These are phyloP conservation scores for Caenorhabditis briggsae DNA, from an alignment of 1,140 invertebrate genomes.

Conservation along the genomic window DNA sequence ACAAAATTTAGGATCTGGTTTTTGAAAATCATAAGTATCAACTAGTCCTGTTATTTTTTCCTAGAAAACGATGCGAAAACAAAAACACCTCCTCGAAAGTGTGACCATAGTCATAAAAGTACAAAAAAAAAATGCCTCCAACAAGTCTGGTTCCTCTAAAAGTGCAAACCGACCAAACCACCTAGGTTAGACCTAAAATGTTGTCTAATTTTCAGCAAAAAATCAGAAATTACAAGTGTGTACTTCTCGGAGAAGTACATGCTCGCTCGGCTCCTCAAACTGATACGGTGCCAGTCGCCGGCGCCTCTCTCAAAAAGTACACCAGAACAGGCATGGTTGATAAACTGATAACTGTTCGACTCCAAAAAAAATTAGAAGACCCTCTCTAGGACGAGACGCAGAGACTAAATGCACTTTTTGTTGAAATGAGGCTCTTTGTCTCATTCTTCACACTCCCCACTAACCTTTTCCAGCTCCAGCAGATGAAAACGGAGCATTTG, in stretches of 20 bases:
- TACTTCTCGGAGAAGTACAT: slow-evolving; percentile 26
- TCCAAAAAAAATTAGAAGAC: background rate
- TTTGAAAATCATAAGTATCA: too few relatives aligned
- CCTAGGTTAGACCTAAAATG: slow-evolving; percentile 7
- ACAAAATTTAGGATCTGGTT: too few relatives aligned
- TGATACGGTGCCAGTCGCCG: slow-evolving; percentile 41
- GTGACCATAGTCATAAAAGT: too few relatives aligned
- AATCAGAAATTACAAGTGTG: background rate
- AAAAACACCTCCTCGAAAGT: too few relatives aligned
- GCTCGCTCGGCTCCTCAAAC: background rate
- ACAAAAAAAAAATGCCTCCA: background rate
- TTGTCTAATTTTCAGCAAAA: background rate
- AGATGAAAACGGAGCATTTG: slow-evolving; percentile 99
- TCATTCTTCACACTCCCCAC: slow-evolving; percentile 68
- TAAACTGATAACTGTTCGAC: slow-evolving; percentile 46
- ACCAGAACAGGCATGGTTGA: slow-evolving; percentile 2
- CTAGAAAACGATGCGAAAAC: too few relatives aligned
- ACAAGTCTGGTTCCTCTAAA: background rate
- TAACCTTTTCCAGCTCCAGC: slow-evolving; percentile 99
- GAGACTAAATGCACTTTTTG: background rate
- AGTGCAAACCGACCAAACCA: background rate
- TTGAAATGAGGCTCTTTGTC: background rate
- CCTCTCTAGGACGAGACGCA: background rate
- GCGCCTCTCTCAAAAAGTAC: background rate
- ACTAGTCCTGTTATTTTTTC: too few relatives aligned